Evolutionary conservation across 2,113 vertebrate species (phyloP), one percentile per base, ranked within the genome.

Genomic region (Catagonus wagneri): DNA sequence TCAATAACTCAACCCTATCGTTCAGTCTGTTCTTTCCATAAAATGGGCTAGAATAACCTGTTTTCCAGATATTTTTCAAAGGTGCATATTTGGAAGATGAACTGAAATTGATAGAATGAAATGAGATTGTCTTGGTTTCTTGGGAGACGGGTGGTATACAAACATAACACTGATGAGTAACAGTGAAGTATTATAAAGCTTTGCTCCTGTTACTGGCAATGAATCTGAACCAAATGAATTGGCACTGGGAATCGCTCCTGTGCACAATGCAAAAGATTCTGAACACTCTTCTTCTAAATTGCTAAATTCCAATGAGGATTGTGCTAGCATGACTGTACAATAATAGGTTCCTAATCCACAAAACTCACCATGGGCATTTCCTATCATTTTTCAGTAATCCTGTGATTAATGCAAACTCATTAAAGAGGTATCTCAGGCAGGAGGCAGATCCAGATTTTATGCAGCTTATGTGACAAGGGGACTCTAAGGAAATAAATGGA

Each of bases 41-140:
- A 92, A 80, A 83, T 56, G 27, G 2, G 9, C 6, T 29, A 85
- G 15, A 85, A 74, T 54, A 94, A 86, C 16, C 6, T 61, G 3
- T 61, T 12, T 15, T 19, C 29, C 20, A 61, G 66, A 83, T 58
- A 50, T 65, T 66, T 92, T 32, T 36, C 7, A 36, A 92, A 56
- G 65, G 29, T 56, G 44, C 29, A 66, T 58, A 71, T 65, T 91
- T 34, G 39, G 60, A 83, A 94, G 58, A 44, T 54, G 52, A 83
- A 69, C n/a, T 50, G 3, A 69, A 58, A 52, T 68, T 65, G 34
- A 23, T 86, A 61, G 94, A 92, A 90, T 71, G 19, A 71, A 90
- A 65, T 72, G 58, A 69, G 14, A 74, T 60, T 81, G 13, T 25
- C 68, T 90, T 79, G 39, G 96, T 95, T 95, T 69, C 89, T 88